Percentiles rank a stretch among this genome's conserved stretches.
Evolutionary conservation across 92 coral and sea anemone genomes (phyloP).

Genomic region (Porites evermanni): DNA sequence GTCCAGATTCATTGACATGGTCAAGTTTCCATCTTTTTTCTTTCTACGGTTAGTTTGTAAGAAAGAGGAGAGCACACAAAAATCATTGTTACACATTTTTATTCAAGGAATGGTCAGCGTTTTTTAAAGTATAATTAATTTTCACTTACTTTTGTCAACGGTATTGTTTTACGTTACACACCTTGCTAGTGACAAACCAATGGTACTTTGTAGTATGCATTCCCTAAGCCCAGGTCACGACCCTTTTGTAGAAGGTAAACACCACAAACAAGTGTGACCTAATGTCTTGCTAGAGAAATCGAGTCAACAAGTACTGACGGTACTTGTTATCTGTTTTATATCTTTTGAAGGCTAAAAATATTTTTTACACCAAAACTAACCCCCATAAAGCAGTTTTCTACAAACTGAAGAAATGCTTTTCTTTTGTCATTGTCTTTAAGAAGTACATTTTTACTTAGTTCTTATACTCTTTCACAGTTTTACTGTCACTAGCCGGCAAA

Average conservation of each 20-base stretch:
- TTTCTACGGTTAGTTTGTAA: no score
- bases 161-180: no score
- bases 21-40: no score
- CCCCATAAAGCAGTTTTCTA: neutral
- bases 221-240: neutral
- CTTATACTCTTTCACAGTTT: no score
- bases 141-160: no score
- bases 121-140: no score
- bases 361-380: neutral
- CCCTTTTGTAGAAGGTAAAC: neutral
- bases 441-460: neutral
- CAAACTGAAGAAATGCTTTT: neutral
- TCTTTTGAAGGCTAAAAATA: neutral
- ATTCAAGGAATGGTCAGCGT: no score
- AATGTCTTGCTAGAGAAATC: neutral
- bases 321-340: neutral
- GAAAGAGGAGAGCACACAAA: no score
- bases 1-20: no score
- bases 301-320: neutral
- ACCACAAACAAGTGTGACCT: neutral
- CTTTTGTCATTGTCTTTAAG: neutral
- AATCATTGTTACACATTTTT: no score
- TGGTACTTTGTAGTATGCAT: no score
- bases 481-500: no score
- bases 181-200: neutral